These are phyloP conservation scores for Entelurus aequoreus DNA, from an alignment of 2,113 vertebrate genomes.

Conservation along the genomic window DNA sequence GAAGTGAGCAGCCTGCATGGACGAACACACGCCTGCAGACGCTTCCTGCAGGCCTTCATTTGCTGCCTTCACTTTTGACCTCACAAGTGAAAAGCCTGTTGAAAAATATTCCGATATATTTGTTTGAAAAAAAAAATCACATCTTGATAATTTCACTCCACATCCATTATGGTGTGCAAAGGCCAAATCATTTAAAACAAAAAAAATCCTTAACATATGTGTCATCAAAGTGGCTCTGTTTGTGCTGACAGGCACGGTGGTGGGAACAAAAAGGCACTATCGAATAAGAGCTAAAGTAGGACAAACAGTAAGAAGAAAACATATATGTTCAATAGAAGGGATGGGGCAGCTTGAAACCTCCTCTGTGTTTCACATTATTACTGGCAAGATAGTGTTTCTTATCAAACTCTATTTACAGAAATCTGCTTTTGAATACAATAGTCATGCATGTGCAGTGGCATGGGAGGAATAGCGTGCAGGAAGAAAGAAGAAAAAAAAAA, in stretches of 20 bases:
- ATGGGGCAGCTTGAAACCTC: slow-evolving; percentile 36
- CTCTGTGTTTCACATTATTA: slow-evolving; percentile 12
- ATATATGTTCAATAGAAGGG: slow-evolving; percentile 30
- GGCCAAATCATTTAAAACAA: neutral
- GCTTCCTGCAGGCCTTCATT: no score
- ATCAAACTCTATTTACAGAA: no score
- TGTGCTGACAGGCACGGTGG: neutral
- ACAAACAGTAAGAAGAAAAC: slow-evolving; percentile 32
- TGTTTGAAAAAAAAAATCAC: no score
- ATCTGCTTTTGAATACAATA: neutral
- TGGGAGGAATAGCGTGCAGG: neutral
- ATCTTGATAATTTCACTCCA: no score
- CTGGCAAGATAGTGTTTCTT: no score
- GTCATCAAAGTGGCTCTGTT: neutral
- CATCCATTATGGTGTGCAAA: no score
- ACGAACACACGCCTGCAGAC: no score
- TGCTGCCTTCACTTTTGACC: no score
- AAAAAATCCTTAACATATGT: neutral
- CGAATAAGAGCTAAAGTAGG: slow-evolving; percentile 38
- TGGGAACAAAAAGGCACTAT: slow-evolving; percentile 17
- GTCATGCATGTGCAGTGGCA: neutral
- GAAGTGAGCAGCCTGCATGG: no score
- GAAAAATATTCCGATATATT: no score
- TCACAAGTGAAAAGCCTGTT: no score
- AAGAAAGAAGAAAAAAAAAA: neutral